Conservation (phyloP, 2,113 vertebrate species). For the Saimiri boliviensis region DNA sequence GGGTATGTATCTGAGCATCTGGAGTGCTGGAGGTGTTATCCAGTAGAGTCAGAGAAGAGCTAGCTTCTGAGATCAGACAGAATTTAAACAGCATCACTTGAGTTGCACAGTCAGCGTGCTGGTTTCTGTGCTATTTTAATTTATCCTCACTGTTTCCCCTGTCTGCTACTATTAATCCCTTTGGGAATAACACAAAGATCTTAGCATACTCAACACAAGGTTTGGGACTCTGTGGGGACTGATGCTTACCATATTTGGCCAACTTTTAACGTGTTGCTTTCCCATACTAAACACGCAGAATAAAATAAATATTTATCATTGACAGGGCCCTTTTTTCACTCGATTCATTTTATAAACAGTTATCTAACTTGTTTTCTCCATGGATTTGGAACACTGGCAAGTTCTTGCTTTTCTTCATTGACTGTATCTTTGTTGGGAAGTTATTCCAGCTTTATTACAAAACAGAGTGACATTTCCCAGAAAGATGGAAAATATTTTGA, state of each 20-base stretch:
- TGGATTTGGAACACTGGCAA: slow-evolving; percentile 72
- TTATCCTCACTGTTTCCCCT: background rate
- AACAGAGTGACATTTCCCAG: slow-evolving; percentile 82
- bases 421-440: slow-evolving; percentile 34
- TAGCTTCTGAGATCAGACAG: background rate
- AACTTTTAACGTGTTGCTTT: slow-evolving; percentile 54
- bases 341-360: slow-evolving; percentile 83
- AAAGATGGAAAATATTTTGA: slow-evolving; percentile 76
- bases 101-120: background rate
- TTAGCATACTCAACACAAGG: background rate
- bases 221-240: background rate
- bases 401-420: slow-evolving; percentile 54
- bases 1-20: background rate
- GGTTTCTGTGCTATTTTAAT: background rate
- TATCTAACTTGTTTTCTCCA: slow-evolving; percentile 73
- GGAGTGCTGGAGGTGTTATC: background rate
- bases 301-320: slow-evolving; percentile 83
- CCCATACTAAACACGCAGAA: slow-evolving; percentile 46
- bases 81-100: background rate
- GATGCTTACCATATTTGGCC: slow-evolving; percentile 49
- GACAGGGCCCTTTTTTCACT: slow-evolving; percentile 74
- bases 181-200: slow-evolving; percentile 31
- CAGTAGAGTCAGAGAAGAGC: background rate
- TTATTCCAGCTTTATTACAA: slow-evolving; percentile 76
- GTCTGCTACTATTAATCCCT: background rate